Conservation (phyloP, 1,140 invertebrate genomes). For the Alviniconcha marisindica region DNA sequence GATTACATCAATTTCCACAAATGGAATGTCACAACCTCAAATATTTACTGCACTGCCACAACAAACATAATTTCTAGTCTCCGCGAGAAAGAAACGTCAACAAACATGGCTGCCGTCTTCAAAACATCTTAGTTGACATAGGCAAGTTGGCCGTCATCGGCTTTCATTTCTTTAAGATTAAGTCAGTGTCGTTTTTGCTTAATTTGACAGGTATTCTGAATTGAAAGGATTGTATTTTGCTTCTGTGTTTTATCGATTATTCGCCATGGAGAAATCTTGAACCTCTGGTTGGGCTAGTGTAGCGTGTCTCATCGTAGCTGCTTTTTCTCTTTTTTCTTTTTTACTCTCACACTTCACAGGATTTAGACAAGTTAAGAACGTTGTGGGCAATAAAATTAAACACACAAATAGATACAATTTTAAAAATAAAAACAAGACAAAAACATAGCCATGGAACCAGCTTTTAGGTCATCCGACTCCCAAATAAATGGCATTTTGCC, state of each 20-base stretch:
- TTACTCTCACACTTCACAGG: too few species aligned
- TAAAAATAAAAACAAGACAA: too few species aligned
- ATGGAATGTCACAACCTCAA: background rate
- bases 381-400: too few species aligned
- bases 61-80: background rate
- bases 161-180: background rate
- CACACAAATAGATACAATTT: too few species aligned
- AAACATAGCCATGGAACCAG: too few species aligned
- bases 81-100: slow-evolving; percentile 35
- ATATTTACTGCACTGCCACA: background rate
- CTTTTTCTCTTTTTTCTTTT: too few species aligned
- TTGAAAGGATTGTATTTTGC: background rate
- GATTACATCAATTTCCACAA: background rate
- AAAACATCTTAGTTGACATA: slow-evolving; percentile 7
- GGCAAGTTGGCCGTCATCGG: background rate
- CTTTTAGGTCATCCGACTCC: too few species aligned
- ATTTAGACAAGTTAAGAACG: too few species aligned
- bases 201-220: too few species aligned
- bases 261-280: background rate
- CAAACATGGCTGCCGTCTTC: slow-evolving; percentile 33
- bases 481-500: too few species aligned
- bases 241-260: background rate
- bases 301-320: too few species aligned
- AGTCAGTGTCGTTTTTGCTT: background rate
- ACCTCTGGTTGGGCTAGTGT: too few species aligned